phyloP scores from a whole-genome alignment of 2,113 vertebrate genomes.

The Castor canadensis region DNA sequence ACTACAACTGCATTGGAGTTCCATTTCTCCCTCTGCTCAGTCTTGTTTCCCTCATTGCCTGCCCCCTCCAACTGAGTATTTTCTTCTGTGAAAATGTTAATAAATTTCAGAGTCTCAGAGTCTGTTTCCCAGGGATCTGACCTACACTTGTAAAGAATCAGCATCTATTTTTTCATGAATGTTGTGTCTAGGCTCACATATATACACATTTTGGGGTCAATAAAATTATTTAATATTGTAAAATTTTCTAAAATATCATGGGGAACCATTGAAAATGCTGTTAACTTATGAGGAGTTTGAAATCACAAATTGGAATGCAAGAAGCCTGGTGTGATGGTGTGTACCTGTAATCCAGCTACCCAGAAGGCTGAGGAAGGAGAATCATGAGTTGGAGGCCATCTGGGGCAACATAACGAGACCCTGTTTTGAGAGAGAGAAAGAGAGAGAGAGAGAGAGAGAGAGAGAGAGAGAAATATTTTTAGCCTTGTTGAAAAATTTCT shows the following conservation, averaged over 20 bases:
- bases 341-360: neutral
- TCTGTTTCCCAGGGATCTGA: neutral
- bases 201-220: neutral
- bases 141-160: neutral
- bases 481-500: neutral
- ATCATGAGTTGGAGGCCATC: neutral
- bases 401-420: neutral
- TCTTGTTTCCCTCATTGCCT: neutral
- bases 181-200: neutral
- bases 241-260: conserved; percentile 25
- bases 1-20: neutral
- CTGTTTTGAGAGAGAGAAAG: neutral
- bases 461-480: neutral
- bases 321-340: neutral
- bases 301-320: neutral
- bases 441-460: no score
- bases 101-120: neutral
- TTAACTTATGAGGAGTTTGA: neutral
- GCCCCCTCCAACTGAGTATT: neutral
- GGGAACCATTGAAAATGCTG: neutral
- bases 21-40: neutral
- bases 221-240: neutral
- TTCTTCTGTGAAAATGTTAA: neutral
- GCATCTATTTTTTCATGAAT: neutral
- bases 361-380: neutral